A percentile compares a stretch with the other conserved stretches of the same genome.
These are phyloP conservation scores for Lophochroa leadbeateri DNA, from an alignment of 2,113 vertebrate genomes.

Conservation along the genomic window DNA sequence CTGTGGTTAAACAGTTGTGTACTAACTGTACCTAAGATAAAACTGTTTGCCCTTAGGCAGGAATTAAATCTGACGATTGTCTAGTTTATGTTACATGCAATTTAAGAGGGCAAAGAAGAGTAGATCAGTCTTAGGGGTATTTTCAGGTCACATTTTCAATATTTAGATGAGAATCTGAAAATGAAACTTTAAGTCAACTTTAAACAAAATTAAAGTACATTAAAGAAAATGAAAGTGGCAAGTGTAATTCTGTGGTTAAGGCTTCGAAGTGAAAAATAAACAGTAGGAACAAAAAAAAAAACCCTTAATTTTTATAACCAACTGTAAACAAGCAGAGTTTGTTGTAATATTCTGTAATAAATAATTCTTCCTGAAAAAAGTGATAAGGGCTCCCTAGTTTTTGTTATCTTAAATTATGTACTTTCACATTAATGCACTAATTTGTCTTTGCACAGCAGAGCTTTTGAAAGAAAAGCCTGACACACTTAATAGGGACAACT, in stretches of 20 bases:
- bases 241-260: neutral
- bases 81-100: neutral
- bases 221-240: neutral
- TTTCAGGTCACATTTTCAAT: neutral
- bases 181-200: constrained; percentile 7
- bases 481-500: constrained; percentile 52
- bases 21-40: neutral
- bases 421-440: constrained; percentile 3
- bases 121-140: neutral
- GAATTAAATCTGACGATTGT: neutral
- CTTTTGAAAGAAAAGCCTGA: constrained; percentile 45
- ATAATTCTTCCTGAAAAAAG: neutral
- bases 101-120: neutral
- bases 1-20: neutral
- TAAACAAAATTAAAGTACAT: neutral
- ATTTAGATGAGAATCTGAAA: neutral
- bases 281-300: neutral
- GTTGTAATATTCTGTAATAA: neutral
- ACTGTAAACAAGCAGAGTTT: neutral
- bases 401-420: neutral
- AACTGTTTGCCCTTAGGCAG: neutral
- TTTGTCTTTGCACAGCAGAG: constrained; percentile 5
- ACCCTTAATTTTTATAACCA: neutral
- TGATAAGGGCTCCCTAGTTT: neutral
- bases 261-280: neutral